phyloP scores from a whole-genome alignment of 1,140 invertebrate species.

The Lepidurus packardi region DNA sequence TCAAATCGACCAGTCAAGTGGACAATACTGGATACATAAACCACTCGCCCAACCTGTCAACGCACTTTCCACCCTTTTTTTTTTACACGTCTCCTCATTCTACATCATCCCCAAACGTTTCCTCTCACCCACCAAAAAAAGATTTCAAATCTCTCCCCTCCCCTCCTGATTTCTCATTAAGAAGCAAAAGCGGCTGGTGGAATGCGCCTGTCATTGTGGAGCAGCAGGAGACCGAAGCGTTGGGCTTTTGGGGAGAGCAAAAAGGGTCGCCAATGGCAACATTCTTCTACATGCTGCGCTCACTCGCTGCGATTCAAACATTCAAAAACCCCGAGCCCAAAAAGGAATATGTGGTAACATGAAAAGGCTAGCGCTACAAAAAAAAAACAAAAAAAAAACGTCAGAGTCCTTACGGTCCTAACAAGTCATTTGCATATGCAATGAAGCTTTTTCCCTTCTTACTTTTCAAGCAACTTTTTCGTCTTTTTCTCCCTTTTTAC shows the following conservation, averaged over 20 bases:
- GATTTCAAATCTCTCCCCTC: not conserved
- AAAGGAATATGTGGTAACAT: constrained; percentile 19
- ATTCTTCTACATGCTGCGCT: constrained; percentile 18
- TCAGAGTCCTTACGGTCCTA: constrained; percentile 8
- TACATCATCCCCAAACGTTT: not conserved
- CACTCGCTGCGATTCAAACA: constrained; percentile 21
- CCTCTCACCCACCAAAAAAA: not conserved
- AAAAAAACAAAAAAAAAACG: not conserved
- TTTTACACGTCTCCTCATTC: not conserved
- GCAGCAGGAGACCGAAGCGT: constrained; percentile 16
- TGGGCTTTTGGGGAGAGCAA: not conserved
- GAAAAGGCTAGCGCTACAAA: constrained; percentile 17
- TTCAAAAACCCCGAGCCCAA: constrained; percentile 15
- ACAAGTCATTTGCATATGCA: constrained; percentile 22
- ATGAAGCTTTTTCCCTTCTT: not conserved
- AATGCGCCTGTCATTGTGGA: constrained; percentile 8
- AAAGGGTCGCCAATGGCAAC: constrained; percentile 20
- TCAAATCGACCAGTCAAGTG: not conserved
- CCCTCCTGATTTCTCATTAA: not conserved
- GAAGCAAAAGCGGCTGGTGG: constrained; percentile 7
- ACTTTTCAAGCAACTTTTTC: constrained; percentile 4
- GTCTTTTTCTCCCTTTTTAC: not conserved
- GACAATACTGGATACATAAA: not conserved
- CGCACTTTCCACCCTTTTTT: not conserved
- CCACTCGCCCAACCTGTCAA: constrained; percentile 2